phyloP scores from a whole-genome alignment of 2,113 vertebrate species.

The Apodemus sylvaticus region DNA sequence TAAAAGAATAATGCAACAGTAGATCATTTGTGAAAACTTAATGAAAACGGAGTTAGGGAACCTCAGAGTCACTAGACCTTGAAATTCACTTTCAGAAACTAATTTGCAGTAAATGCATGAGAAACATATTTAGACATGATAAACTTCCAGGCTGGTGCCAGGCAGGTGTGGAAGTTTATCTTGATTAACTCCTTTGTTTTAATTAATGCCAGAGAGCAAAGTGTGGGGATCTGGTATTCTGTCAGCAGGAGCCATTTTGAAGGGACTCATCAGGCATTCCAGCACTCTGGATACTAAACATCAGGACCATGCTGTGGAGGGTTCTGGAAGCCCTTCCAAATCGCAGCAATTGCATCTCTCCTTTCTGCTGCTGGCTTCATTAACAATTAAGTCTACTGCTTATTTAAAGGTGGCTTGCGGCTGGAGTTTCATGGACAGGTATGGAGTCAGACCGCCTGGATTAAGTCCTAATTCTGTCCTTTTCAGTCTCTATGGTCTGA shows the following conservation, averaged over 20 bases:
- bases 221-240: slow-evolving; percentile 39
- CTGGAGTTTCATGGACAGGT: not conserved
- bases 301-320: not conserved
- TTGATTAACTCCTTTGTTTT: slow-evolving; percentile 87
- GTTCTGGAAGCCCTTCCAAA: not conserved
- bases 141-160: slow-evolving; percentile 85
- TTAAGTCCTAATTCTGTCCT: not conserved
- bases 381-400: slow-evolving; percentile 13
- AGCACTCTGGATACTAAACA: not conserved
- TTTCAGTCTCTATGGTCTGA: slow-evolving; percentile 28
- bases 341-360: not conserved
- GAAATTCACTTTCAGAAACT: slow-evolving; percentile 99
- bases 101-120: slow-evolving; percentile 99
- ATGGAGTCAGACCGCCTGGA: not conserved
- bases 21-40: slow-evolving; percentile 98
- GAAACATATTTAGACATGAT: slow-evolving; percentile 96
- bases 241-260: slow-evolving; percentile 45
- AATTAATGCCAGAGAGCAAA: slow-evolving; percentile 84
- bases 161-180: slow-evolving; percentile 87
- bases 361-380: not conserved
- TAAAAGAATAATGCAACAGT: slow-evolving; percentile 92
- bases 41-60: slow-evolving; percentile 97
- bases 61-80: slow-evolving; percentile 94
- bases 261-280: slow-evolving; percentile 9
- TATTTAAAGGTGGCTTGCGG: not conserved